phyloP scores from a whole-genome alignment of 2,888 invertebrate genomes.

The Drosophila conformis region DNA sequence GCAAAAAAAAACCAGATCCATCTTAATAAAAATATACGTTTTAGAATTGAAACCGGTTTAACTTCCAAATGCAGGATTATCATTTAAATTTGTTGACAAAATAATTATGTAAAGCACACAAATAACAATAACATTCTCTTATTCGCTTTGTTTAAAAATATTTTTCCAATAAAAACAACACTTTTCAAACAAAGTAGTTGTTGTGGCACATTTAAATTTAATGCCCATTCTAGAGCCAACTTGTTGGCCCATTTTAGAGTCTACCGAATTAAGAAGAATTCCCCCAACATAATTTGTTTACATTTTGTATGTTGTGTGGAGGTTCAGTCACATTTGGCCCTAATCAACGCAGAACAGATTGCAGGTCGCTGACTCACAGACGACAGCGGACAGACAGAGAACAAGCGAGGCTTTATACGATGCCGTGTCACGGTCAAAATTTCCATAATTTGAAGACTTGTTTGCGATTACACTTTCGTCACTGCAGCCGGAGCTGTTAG shows the following conservation, averaged over 20 bases:
- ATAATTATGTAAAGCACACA: neutral
- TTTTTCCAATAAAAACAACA: neutral
- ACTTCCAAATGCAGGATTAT: neutral
- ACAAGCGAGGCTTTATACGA: conserved; percentile 43
- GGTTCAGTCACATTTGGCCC: conserved; percentile 75
- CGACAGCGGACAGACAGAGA: conserved; percentile 6
- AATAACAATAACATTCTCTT: too few relatives aligned
- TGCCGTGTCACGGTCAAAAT: conserved; percentile 72
- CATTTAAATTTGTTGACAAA: neutral
- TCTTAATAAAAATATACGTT: neutral
- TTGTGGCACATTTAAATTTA: conserved; percentile 1
- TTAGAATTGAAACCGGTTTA: neutral
- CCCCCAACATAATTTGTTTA: conserved; percentile 55
- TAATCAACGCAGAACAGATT: conserved; percentile 70
- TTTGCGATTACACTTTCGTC: conserved; percentile 73
- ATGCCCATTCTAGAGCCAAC: conserved; percentile 22
- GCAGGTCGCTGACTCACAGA: conserved; percentile 57
- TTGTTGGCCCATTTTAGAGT: conserved; percentile 31
- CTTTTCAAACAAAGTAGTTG: neutral
- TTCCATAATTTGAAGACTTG: conserved; percentile 62
- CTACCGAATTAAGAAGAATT: conserved; percentile 6
- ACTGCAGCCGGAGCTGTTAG: conserved; percentile 66
- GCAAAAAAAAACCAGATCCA: neutral
- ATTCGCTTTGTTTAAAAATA: neutral
- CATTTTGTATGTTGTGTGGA: conserved; percentile 37